These are phyloP conservation scores for Phylloscopus trochiloides DNA, from an alignment of 2,113 vertebrate species.

Conservation along the genomic window DNA sequence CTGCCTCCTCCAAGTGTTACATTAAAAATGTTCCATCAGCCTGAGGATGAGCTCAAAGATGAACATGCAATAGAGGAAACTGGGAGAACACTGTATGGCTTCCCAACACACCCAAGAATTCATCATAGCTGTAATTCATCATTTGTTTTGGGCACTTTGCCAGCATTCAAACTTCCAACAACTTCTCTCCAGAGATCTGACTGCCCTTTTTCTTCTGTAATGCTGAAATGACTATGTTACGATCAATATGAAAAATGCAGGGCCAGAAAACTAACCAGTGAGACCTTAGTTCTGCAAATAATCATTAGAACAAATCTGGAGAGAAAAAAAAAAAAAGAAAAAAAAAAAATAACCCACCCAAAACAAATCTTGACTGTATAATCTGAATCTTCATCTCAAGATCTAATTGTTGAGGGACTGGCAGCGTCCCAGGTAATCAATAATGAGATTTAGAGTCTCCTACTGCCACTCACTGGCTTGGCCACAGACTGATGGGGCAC, in stretches of 20 bases:
- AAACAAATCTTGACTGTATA: conserved; percentile 36
- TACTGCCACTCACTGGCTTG: neutral
- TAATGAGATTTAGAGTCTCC: conserved; percentile 51
- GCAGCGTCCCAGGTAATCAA: conserved; percentile 47
- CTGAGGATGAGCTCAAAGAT: neutral
- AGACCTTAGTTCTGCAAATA: conserved; percentile 55
- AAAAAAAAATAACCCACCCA: neutral
- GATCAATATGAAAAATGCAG: conserved; percentile 38
- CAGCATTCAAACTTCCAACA: neutral
- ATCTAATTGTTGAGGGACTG: conserved; percentile 62
- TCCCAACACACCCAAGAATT: neutral
- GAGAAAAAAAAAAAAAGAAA: neutral
- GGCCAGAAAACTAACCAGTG: conserved; percentile 5
- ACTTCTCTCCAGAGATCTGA: neutral
- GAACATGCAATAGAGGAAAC: neutral
- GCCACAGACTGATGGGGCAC: neutral
- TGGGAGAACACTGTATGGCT: neutral
- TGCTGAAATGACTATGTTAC: conserved; percentile 13
- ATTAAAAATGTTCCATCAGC: neutral
- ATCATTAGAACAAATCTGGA: conserved; percentile 29
- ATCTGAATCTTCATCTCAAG: conserved; percentile 56
- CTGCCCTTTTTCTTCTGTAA: conserved; percentile 22
- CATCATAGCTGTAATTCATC: neutral
- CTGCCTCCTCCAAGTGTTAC: neutral
- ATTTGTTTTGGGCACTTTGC: neutral